Percentiles rank a stretch among this genome's conserved stretches.
Evolutionary conservation across 2,888 invertebrate species (phyloP).

Genomic region (Abrostola tripartita): DNA sequence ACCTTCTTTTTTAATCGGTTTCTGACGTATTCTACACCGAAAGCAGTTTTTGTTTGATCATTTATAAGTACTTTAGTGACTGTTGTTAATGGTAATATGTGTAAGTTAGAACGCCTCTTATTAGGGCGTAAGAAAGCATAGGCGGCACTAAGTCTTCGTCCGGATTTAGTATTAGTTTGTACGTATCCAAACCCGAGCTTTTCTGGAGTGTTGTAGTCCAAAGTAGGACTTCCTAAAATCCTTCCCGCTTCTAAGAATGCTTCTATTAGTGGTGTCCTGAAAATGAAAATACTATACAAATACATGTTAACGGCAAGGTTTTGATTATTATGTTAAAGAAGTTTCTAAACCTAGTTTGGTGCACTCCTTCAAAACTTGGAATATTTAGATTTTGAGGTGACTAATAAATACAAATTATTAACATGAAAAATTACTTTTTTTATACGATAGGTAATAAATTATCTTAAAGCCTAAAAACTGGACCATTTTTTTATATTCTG

Average conservation of each 20-base stretch:
- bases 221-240: conserved; percentile 89
- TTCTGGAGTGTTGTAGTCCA: conserved; percentile 90
- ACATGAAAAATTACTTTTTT: no score
- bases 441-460: no score
- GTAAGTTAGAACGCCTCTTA: conserved; percentile 86
- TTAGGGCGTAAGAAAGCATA: conserved; percentile 89
- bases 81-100: conserved; percentile 85
- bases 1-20: conserved; percentile 79
- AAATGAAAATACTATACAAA: conserved; percentile 25
- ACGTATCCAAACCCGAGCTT: conserved; percentile 88
- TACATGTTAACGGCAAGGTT: not conserved
- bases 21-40: conserved; percentile 87
- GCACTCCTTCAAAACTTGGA: no score
- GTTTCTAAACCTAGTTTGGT: no score
- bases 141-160: conserved; percentile 88
- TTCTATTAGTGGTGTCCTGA: conserved; percentile 85
- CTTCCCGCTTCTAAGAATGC: conserved; percentile 90
- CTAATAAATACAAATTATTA: no score
- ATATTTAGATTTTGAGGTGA: no score
- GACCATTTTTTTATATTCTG: no score
- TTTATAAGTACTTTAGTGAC: conserved; percentile 88
- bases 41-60: conserved; percentile 77
- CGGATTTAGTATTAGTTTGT: conserved; percentile 89
- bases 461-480: no score
- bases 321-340: not conserved